These are phyloP conservation scores for Gasterosteus nipponicus DNA, from an alignment of 2,113 vertebrate species.

Conservation along the genomic window DNA sequence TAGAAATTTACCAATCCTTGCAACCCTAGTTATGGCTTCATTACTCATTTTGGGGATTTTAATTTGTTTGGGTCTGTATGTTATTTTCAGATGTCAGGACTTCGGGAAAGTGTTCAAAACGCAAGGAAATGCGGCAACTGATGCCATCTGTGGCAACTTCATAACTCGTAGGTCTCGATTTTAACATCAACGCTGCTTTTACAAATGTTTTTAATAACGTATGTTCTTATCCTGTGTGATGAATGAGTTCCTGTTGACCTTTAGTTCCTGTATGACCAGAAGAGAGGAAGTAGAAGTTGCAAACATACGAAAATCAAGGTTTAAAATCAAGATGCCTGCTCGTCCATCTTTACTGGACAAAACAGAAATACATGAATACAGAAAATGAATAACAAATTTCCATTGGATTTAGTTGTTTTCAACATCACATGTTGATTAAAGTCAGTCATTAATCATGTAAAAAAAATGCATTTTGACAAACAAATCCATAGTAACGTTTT, in stretches of 20 bases:
- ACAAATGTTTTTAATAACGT: background rate
- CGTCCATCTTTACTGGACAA: background rate
- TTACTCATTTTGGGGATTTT: background rate
- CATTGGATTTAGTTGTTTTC: background rate
- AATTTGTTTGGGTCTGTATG: slow-evolving; percentile 1
- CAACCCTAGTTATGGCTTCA: background rate
- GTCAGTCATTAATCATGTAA: background rate
- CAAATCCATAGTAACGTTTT: background rate
- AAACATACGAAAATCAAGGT: slow-evolving; percentile 5
- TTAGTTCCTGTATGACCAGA: background rate
- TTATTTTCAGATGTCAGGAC: slow-evolving; percentile 69
- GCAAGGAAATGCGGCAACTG: background rate
- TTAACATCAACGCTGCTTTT: background rate
- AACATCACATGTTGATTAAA: background rate
- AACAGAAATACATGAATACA: background rate
- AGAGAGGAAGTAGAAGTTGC: slow-evolving; percentile 13
- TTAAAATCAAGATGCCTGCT: background rate
- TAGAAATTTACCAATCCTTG: background rate
- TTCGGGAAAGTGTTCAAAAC: slow-evolving; percentile 12
- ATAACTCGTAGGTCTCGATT: slow-evolving; percentile 36
- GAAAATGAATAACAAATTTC: background rate
- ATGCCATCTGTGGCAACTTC: slow-evolving; percentile 59
- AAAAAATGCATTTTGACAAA: too few species aligned
- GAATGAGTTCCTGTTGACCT: slow-evolving; percentile 29
- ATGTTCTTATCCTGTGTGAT: slow-evolving; percentile 4